Evolutionary conservation across 2,888 invertebrate species (phyloP), one percentile per base, ranked within the genome.

Genomic region (Gisinianus flammeolus): DNA sequence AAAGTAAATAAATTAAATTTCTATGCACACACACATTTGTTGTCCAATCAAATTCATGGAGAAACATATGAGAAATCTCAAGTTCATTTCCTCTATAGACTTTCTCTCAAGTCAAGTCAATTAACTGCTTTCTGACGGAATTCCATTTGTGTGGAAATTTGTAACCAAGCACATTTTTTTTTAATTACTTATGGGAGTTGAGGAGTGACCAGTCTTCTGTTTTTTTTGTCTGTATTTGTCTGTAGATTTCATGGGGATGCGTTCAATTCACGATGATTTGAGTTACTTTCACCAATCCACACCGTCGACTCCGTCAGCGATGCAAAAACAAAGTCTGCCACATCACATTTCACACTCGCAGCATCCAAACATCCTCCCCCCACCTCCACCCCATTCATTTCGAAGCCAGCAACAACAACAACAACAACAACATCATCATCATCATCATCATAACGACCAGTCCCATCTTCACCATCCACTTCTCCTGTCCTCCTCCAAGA

Each of bases 221-320:
- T 16, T 22, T 62, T 8, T 62, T 24, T 62, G 62, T 24, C 24
- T 62, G 10, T 56, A 8, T 22, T 44, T 44, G 16, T 16, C 6
- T 77, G 24, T 76, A 84, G 83, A 84, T 81, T 83, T 84, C 54
- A 82, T 71, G 54, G 71, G 70, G 10, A 26, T 70, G 22, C 70
- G 71, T 19, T 35, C 24, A 35, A 12, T 66, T n/a, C 77, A 70
- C 24, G 77, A 77, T 44, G 77, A 77, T 8, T 31, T 77, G 22
- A 71, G 64, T 62, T 77, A 35, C 71, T 77, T 71, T 35, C 56
- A 70, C 35, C 77, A 71, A 33, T 77, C 77, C 2, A 26, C 77
- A 1, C 64, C 77, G 1, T 71, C 77, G 5, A 77, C 77, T 6
- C 77, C 77, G 30, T 62, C 66, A 24, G 44, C 71, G 28, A 31